Conservation (phyloP, 2,888 invertebrate species). For the Hyposoter dolosus region DNA sequence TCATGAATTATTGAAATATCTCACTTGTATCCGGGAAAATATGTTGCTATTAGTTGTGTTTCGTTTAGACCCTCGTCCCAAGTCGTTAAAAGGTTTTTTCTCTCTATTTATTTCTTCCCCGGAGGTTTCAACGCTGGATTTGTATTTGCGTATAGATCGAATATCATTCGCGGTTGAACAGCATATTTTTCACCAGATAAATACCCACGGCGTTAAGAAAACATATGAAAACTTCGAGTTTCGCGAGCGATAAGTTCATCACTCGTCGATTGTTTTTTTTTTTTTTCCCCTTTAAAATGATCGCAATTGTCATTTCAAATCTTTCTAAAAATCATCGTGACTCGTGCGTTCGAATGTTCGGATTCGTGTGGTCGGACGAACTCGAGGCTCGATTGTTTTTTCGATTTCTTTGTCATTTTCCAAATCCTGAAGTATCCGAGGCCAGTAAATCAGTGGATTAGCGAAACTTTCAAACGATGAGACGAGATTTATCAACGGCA, state of each 20-base stretch:
- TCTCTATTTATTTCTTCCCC: slow-evolving; percentile 15
- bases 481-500: slow-evolving; percentile 46
- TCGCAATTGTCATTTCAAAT: not conserved
- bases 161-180: slow-evolving; percentile 19
- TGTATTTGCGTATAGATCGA: slow-evolving; percentile 27
- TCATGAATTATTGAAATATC: slow-evolving; percentile 60
- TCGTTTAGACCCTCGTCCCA: slow-evolving; percentile 30
- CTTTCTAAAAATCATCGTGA: not conserved
- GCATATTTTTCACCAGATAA: slow-evolving; percentile 49
- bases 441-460: slow-evolving; percentile 13
- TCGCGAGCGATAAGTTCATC: slow-evolving; percentile 45
- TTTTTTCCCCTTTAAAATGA: not conserved
- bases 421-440: not conserved
- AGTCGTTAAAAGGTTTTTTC: slow-evolving; percentile 35
- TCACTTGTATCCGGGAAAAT: slow-evolving; percentile 37
- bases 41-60: slow-evolving; percentile 29
- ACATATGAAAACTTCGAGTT: slow-evolving; percentile 51
- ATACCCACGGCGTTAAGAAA: slow-evolving; percentile 27
- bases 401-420: not conserved
- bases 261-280: slow-evolving; percentile 26
- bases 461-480: slow-evolving; percentile 20
- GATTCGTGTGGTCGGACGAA: not conserved
- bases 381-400: not conserved
- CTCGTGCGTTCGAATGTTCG: not conserved
- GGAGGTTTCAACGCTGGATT: slow-evolving; percentile 17